Evolutionary conservation across 2,797 vertebrate species (phyloP), one percentile per base, ranked within the genome.

Genomic region (Sciurus carolinensis): DNA sequence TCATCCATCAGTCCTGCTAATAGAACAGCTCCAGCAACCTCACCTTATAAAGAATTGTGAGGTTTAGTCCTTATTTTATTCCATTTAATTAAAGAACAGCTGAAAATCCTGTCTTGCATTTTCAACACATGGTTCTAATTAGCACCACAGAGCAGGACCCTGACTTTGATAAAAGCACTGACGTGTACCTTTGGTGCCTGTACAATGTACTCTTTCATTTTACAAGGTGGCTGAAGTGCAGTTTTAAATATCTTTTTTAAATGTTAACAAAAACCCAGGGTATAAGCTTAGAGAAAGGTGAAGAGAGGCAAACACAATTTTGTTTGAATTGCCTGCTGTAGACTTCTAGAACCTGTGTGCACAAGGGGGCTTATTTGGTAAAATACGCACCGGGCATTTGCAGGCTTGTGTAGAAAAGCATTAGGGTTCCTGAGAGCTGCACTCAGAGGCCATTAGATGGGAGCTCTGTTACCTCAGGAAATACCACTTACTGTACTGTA

Each of bases 201-300:
- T 92, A 92, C 75, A 97, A 97, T 97, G 90, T 94, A 54, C 64
- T 96, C 95, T 97, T 97, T 98, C 97, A 82, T 97, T 98, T 97
- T 93, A 97, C 82, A 94, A 73, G 96, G 36, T 79, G 85, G 39
- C 92, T 90, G 90, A 97, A 96, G 64, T 87, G 83, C 59, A 95
- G 87, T 97, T 95, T 97, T 95, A 95, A 97, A 97, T 97, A 89
- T 96, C 36, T 62, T 14, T 97, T 98, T 97, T 26, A 83, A 96
- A 92, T 96, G 96, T 98, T 98, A 96, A 95, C 90, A 66, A 82
- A 97, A 97, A 95, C 69, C 26, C 86, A 94, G 72, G 39, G 91
- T 97, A 72, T 88, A 93, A 96, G 59, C 77, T 81, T 94, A 92
- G 88, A 94, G 97, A 95, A 95, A 54, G 17, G 83, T 91, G 94